Base-by-base conservation (phyloP, 2,888 invertebrate species). In the Vanessa cardui region DNA sequence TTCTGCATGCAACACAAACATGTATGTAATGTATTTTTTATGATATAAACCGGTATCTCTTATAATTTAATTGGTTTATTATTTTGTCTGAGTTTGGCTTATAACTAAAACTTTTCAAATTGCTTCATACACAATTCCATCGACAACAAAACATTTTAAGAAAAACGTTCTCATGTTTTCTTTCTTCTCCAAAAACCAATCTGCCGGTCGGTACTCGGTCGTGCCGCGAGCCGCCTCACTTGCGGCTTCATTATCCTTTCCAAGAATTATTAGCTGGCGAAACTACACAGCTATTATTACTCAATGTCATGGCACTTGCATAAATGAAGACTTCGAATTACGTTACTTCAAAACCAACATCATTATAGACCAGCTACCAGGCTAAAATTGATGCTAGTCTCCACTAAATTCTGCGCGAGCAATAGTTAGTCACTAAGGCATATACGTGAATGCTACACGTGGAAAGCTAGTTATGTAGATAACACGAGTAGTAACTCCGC, bases 1-100 rank as follows among this genome's bases (percentile, higher is more conserved):
- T 85, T 87, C 83, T 87, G 87, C 83, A 82, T 85, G 81, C 84
- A 79, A 83, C 80, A 66, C 59, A 59, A 44, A 64, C 47, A 54
- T 31, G 21, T 66, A 66, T 26, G 47, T 58, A 66, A 56, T 54
- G 31, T 56, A 45, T 39, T 54, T 65, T 31, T 49, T 44, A 26
- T 59, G 26, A 45, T 50, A 31, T 44, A 16, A 12, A 54, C 54
- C 50, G n/a, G 33, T 39, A 31, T 39, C 18, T 33, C 33, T 20
- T 33, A 56, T 56, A 33, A 39, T 26, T 26, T 5, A 3, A 18
- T n/a, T 18, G 12, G 9, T 39, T 18, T 2, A 9, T 56, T 33
- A 18, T 8, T 12, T 9, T 12, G 18, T 39, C 9, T 18, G 5
- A 39, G 8, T 39, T 56, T 56, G 5, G 39, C 9, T 56, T 1